Evolutionary conservation across 2,888 invertebrate species (phyloP), one percentile per base, ranked within the genome.

Genomic region (Sussaba pulchella): DNA sequence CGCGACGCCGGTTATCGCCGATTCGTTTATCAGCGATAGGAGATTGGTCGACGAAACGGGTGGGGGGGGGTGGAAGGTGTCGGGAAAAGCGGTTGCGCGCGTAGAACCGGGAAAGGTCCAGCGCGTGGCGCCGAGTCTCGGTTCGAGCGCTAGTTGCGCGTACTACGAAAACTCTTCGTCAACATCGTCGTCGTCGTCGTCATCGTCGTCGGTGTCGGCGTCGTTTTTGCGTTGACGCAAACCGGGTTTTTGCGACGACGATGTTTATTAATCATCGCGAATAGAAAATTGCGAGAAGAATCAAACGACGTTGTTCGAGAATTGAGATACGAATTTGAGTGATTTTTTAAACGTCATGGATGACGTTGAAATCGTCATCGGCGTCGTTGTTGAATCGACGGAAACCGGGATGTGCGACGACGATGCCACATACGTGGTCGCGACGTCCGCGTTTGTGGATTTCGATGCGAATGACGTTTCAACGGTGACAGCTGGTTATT

Each of bases 121-220:
- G 72, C 78, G 72, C 70, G 41, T 70, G 64, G 63, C 77, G 77
- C 64, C 61, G 41, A 63, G 47, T 61, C 52, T 39, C 61, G 61
- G 50, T 31, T 43, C 47, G 10, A 19, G 26, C 24, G 21, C 39
- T 10, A 36, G 26, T 21, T 17, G 45, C 36, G 19, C 50, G 36
- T 36, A 50, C 66, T 66, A 50, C 50, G 10, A 19, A 5, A 31
- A 52, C 36, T 36, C 45, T 26, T 54, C 57, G 26, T 6, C 17
- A 19, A 59, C n/a, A n/a, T n/a, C n/a, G n/a, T n/a, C n/a, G n/a
- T n/a, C n/a, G n/a, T n/a, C n/a, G n/a, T n/a, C n/a, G n/a, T n/a
- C n/a, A n/a, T n/a, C n/a, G n/a, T n/a, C n/a, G n/a, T n/a, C n/a
- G 6, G 31, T 31, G 36, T 41, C 39, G 19, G 39, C 39, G 61